Conservation (phyloP, 2,113 vertebrate genomes). For the Etheostoma spectabile region DNA sequence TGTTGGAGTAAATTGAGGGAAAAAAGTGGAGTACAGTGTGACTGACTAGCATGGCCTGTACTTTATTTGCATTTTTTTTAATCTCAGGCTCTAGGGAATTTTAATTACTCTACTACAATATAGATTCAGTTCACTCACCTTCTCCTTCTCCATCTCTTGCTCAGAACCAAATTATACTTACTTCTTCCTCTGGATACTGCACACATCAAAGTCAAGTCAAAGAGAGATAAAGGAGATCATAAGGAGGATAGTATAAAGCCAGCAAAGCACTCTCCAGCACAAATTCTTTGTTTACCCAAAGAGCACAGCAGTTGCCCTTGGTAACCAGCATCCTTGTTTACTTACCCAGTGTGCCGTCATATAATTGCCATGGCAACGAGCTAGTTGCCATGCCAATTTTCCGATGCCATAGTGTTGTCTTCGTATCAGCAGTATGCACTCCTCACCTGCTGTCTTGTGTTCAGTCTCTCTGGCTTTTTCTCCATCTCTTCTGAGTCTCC, state of each 20-base stretch:
- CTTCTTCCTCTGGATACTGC: slow-evolving; percentile 17
- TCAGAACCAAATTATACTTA: slow-evolving; percentile 32
- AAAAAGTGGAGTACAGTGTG: slow-evolving; percentile 35
- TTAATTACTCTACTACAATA: slow-evolving; percentile 60
- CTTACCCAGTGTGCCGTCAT: slow-evolving; percentile 87
- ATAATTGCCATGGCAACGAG: slow-evolving; percentile 87
- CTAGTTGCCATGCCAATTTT: slow-evolving; percentile 82
- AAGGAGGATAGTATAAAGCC: slow-evolving; percentile 24
- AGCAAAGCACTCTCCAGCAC: slow-evolving; percentile 36
- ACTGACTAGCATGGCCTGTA: slow-evolving; percentile 41
- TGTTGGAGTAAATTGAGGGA: slow-evolving; percentile 43
- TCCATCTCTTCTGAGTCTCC: slow-evolving; percentile 19
- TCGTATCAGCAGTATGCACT: slow-evolving; percentile 44
- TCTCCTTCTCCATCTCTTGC: slow-evolving; percentile 23
- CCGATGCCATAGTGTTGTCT: slow-evolving; percentile 77
- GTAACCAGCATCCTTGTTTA: slow-evolving; percentile 87
- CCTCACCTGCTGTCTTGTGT: slow-evolving; percentile 60
- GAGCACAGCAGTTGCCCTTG: slow-evolving; percentile 79
- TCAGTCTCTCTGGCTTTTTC: slow-evolving; percentile 1
- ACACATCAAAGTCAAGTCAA: not conserved
- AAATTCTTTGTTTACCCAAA: slow-evolving; percentile 78
- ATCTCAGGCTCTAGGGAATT: slow-evolving; percentile 62
- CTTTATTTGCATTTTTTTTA: slow-evolving; percentile 76
- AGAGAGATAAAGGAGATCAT: not conserved
- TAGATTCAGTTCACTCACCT: slow-evolving; percentile 52